Evolutionary conservation across 1,140 invertebrate genomes (phyloP).

Genomic region (Drosophila kikkawai): DNA sequence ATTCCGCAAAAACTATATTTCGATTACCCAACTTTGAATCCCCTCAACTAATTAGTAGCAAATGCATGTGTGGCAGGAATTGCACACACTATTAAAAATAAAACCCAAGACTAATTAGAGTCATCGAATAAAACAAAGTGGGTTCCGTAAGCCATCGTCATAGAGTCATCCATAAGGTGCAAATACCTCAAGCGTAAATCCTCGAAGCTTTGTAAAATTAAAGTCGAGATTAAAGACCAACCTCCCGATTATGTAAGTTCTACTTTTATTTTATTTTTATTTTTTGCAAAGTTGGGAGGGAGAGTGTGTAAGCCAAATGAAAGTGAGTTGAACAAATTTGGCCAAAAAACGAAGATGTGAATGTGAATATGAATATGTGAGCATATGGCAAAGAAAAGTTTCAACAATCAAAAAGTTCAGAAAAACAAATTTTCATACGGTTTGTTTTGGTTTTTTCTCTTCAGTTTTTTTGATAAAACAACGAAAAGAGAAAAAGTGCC

Average conservation of each 20-base stretch:
- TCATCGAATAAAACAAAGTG: constrained; percentile 36
- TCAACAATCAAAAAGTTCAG: constrained; percentile 62
- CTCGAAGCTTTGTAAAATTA: constrained; percentile 60
- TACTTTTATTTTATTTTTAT: constrained; percentile 55
- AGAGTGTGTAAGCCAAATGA: constrained; percentile 56
- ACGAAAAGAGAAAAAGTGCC: constrained; percentile 39
- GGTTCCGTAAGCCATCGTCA: constrained; percentile 35
- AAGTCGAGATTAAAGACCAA: constrained; percentile 44
- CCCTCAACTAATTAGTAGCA: constrained; percentile 54
- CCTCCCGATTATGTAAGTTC: constrained; percentile 63
- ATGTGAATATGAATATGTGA: constrained; percentile 20
- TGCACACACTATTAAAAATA: constrained; percentile 23
- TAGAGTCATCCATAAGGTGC: constrained; percentile 54
- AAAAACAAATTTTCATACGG: constrained; percentile 74
- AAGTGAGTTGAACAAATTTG: constrained; percentile 73
- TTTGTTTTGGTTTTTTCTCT: constrained; percentile 69
- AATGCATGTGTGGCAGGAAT: constrained; percentile 43
- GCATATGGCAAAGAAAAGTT: constrained; percentile 53
- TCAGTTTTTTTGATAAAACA: constrained; percentile 62
- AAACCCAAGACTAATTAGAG: constrained; percentile 61
- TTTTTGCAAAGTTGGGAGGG: constrained; percentile 52
- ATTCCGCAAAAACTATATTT: neutral
- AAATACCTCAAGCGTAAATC: constrained; percentile 79
- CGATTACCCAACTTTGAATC: constrained; percentile 19
- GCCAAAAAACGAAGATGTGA: constrained; percentile 14